These are phyloP conservation scores for Darevskia mixta DNA, from an alignment of 2,797 vertebrate species.

Conservation along the genomic window DNA sequence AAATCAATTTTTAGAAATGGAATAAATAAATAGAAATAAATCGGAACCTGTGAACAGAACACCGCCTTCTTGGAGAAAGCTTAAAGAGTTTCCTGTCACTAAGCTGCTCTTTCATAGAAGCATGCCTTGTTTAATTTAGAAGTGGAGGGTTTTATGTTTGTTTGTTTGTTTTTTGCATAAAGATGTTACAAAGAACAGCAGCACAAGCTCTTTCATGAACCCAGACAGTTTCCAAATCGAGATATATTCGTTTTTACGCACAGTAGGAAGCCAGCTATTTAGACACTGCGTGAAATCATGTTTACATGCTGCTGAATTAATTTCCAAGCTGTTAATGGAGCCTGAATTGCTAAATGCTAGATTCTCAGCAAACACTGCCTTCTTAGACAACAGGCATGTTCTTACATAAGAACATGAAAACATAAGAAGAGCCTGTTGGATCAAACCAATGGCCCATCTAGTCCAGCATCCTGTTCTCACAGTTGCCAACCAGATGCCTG, in stretches of 20 bases:
- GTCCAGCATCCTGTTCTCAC: too few relatives aligned
- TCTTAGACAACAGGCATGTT: not conserved
- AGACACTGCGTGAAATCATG: slow-evolving; percentile 16
- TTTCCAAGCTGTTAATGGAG: slow-evolving; percentile 25
- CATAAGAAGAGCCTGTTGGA: too few relatives aligned
- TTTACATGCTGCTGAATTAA: slow-evolving; percentile 33
- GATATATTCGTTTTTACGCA: slow-evolving; percentile 30
- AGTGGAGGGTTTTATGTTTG: not conserved
- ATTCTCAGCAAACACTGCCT: not conserved
- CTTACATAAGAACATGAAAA: not conserved
- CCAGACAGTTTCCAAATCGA: slow-evolving; percentile 21
- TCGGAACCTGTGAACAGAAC: not conserved
- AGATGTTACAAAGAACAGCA: not conserved
- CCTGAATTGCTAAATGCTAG: slow-evolving; percentile 5
- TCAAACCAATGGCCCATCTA: too few relatives aligned
- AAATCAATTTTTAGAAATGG: not conserved
- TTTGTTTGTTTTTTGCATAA: not conserved
- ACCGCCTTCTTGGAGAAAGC: not conserved
- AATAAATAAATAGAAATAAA: slow-evolving; percentile 5
- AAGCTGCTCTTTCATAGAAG: slow-evolving; percentile 1
- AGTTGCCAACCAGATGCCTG: too few relatives aligned
- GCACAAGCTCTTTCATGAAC: not conserved
- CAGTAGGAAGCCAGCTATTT: slow-evolving; percentile 18
- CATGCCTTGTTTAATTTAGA: not conserved
- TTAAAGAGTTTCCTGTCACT: not conserved